Conservation (phyloP, 2,888 invertebrate genomes). For the Lasioglossum vierecki region DNA sequence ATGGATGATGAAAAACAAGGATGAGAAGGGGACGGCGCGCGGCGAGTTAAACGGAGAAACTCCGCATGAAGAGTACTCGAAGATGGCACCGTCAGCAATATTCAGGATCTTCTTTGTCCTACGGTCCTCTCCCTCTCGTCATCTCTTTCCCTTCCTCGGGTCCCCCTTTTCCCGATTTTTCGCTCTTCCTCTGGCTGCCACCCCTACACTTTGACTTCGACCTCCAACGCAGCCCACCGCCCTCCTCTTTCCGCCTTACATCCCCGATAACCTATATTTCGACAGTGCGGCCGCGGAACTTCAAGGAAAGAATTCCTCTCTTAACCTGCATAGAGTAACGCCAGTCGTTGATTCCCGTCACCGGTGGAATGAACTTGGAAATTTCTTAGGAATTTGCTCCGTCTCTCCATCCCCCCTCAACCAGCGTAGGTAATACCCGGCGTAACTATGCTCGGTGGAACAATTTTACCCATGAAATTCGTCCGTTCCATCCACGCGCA, state of each 20-base stretch:
- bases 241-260: constrained; percentile 63
- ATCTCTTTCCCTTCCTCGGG: constrained; percentile 48
- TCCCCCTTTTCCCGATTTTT: constrained; percentile 47
- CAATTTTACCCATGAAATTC: constrained; percentile 4
- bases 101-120: constrained; percentile 74
- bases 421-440: background rate
- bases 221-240: constrained; percentile 45
- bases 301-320: constrained; percentile 52
- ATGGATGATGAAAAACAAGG: constrained; percentile 28
- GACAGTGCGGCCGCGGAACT: constrained; percentile 45
- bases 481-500: background rate
- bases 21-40: constrained; percentile 38
- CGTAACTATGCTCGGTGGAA: constrained; percentile 12
- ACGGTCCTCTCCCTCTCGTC: constrained; percentile 42
- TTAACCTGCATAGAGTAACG: constrained; percentile 36
- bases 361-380: constrained; percentile 27
- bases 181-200: constrained; percentile 50
- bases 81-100: constrained; percentile 79
- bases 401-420: no score
- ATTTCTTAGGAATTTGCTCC: constrained; percentile 6
- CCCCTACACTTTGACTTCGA: constrained; percentile 53
- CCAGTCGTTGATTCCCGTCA: constrained; percentile 30
- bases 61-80: constrained; percentile 72
- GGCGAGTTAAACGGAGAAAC: constrained; percentile 72
- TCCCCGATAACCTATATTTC: constrained; percentile 74